These are phyloP conservation scores for Drosophila cyrtoloma DNA, from an alignment of 2,888 invertebrate genomes.

Conservation along the genomic window DNA sequence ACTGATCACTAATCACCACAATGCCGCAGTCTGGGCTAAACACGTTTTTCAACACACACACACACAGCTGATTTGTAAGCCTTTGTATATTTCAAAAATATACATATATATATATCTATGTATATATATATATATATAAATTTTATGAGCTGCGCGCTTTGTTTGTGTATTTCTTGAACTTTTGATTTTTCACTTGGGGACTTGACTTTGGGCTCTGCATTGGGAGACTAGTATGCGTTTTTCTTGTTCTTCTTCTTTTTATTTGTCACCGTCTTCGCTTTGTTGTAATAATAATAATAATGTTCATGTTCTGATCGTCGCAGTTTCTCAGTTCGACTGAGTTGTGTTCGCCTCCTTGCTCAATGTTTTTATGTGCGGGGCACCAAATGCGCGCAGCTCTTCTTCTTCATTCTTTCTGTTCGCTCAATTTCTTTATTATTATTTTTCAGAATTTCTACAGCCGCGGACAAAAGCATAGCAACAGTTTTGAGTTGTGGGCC, in stretches of 20 bases:
- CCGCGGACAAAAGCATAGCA: slow-evolving; percentile 20
- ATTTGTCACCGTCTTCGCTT: slow-evolving; percentile 23
- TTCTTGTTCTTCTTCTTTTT: slow-evolving; percentile 8
- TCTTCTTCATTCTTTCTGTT: slow-evolving; percentile 37
- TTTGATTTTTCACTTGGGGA: slow-evolving; percentile 46
- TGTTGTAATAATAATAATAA: slow-evolving; percentile 28
- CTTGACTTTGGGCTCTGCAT: slow-evolving; percentile 37
- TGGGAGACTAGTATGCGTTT: slow-evolving; percentile 6
- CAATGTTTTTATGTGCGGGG: slow-evolving; percentile 82
- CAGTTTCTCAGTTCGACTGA: slow-evolving; percentile 83
- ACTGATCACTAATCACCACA: slow-evolving; percentile 66
- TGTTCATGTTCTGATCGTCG: slow-evolving; percentile 74
- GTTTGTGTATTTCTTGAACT: slow-evolving; percentile 7
- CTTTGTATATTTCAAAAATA: slow-evolving; percentile 46
- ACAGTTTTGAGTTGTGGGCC: neutral
- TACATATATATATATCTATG: neutral
- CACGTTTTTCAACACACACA: slow-evolving; percentile 38
- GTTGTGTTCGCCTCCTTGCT: slow-evolving; percentile 76
- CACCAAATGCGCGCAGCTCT: slow-evolving; percentile 54
- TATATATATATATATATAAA: neutral
- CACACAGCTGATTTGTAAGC: slow-evolving; percentile 6
- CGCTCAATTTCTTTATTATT: slow-evolving; percentile 75
- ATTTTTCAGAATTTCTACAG: slow-evolving; percentile 56
- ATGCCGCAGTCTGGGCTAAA: slow-evolving; percentile 37
- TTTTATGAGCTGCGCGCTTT: slow-evolving; percentile 36